Evolutionary conservation across 1,140 invertebrate genomes (phyloP).

Genomic region (Drosophila mauritiana): DNA sequence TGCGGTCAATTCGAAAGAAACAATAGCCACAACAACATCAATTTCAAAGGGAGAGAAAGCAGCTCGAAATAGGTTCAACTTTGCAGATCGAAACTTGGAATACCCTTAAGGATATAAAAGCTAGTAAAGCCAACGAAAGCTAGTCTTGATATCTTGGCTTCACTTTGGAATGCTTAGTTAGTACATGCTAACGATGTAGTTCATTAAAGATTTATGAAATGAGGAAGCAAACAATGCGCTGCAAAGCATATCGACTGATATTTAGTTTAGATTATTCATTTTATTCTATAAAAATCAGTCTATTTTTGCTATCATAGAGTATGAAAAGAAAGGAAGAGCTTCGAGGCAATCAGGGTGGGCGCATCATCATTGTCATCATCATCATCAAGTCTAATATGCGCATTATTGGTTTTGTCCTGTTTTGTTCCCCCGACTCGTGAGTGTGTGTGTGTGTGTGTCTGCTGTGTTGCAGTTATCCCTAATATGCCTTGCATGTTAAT

Average conservation of each 20-base stretch:
- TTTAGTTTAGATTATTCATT: no score
- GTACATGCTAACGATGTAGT: no score
- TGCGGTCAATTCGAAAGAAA: conserved; percentile 77
- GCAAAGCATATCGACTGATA: no score
- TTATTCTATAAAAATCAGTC: no score
- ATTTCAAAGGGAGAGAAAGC: conserved; percentile 11
- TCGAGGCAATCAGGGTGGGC: not conserved
- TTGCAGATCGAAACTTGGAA: not conserved
- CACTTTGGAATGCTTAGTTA: no score
- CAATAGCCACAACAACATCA: conserved; percentile 56
- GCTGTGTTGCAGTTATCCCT: conserved; percentile 67
- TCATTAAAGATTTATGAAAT: no score
- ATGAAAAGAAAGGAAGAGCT: no score
- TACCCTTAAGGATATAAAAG: not conserved
- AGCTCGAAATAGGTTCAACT: not conserved
- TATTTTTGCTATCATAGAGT: not conserved
- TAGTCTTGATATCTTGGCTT: no score
- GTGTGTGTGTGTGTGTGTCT: conserved; percentile 22
- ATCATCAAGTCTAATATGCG: conserved; percentile 81
- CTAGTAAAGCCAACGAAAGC: not conserved
- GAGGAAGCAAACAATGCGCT: no score
- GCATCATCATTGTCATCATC: conserved; percentile 64
- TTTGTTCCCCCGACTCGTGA: conserved; percentile 17
- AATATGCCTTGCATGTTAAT: conserved; percentile 76
- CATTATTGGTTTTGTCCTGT: conserved; percentile 78